These are phyloP conservation scores for Nipponacmea schrenckii DNA, from an alignment of 2,888 invertebrate genomes.

Conservation along the genomic window DNA sequence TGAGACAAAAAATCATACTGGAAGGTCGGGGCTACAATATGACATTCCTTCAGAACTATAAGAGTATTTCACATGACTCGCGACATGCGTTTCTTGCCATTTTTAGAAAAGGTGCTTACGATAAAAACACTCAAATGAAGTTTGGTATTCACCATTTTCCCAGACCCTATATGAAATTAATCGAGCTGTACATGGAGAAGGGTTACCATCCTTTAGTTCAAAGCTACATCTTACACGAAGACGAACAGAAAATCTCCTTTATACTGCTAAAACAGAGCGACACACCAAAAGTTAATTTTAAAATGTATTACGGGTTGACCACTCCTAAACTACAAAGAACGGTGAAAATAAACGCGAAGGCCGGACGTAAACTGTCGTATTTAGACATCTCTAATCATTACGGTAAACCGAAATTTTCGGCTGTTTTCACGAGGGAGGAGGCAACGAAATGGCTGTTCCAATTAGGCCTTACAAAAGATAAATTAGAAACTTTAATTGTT, in stretches of 20 bases:
- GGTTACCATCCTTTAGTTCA: constrained; percentile 54
- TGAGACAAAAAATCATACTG: constrained; percentile 43
- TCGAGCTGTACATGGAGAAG: constrained; percentile 52
- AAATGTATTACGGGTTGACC: constrained; percentile 47
- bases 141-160: constrained; percentile 55
- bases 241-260: constrained; percentile 54
- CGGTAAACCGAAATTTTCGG: constrained; percentile 56
- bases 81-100: constrained; percentile 47
- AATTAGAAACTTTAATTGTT: constrained; percentile 38
- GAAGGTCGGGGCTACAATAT: constrained; percentile 53
- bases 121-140: constrained; percentile 45
- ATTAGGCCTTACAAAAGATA: constrained; percentile 36
- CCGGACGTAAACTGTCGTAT: constrained; percentile 46
- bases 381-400: constrained; percentile 51
- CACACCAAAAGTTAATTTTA: constrained; percentile 40
- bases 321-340: constrained; percentile 41
- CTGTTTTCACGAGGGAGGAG: constrained; percentile 52
- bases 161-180: constrained; percentile 52
- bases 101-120: constrained; percentile 49
- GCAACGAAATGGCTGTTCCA: constrained; percentile 49
- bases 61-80: constrained; percentile 49
- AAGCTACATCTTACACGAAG: constrained; percentile 46
- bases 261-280: constrained; percentile 46
- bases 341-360: constrained; percentile 41
- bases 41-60: constrained; percentile 58